These are phyloP conservation scores for Octonoba sinensis DNA, from an alignment of 2,888 invertebrate species.

Conservation along the genomic window DNA sequence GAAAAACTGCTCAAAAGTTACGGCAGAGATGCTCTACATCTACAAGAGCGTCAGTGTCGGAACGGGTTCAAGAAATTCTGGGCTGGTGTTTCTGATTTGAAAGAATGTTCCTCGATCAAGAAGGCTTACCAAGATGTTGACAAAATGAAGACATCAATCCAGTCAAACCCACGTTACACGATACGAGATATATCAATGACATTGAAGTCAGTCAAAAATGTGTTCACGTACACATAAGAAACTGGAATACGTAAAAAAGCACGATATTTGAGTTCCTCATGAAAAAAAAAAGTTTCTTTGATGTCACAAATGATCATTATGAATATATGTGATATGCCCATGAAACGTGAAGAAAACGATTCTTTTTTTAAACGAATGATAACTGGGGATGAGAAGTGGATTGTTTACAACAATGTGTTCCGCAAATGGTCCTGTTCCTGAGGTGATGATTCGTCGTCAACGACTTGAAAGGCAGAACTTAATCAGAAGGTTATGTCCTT, in stretches of 20 bases:
- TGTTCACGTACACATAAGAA: too few relatives aligned
- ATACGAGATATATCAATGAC: not conserved
- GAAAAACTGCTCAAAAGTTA: not conserved
- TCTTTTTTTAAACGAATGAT: too few relatives aligned
- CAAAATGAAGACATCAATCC: not conserved
- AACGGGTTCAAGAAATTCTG: not conserved
- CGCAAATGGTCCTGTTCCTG: not conserved
- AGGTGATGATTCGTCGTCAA: too few relatives aligned
- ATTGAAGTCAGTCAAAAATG: too few relatives aligned
- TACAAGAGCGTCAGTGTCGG: not conserved
- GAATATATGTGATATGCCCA: too few relatives aligned
- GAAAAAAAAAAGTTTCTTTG: too few relatives aligned
- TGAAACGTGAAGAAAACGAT: not conserved
- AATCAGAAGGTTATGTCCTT: not conserved
- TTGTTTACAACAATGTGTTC: too few relatives aligned
- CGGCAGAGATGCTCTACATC: not conserved
- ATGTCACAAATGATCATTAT: too few relatives aligned
- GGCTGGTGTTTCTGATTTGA: too few relatives aligned
- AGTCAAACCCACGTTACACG: not conserved
- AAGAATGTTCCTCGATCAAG: not conserved
- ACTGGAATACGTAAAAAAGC: too few relatives aligned
- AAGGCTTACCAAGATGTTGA: not conserved
- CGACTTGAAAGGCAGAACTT: not conserved
- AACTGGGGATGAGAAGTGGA: too few relatives aligned
- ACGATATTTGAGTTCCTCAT: too few relatives aligned